Percentiles rank a stretch among this genome's conserved stretches.
Evolutionary conservation across 2,888 invertebrate genomes (phyloP).

Genomic region (Sympetrum striolatum): DNA sequence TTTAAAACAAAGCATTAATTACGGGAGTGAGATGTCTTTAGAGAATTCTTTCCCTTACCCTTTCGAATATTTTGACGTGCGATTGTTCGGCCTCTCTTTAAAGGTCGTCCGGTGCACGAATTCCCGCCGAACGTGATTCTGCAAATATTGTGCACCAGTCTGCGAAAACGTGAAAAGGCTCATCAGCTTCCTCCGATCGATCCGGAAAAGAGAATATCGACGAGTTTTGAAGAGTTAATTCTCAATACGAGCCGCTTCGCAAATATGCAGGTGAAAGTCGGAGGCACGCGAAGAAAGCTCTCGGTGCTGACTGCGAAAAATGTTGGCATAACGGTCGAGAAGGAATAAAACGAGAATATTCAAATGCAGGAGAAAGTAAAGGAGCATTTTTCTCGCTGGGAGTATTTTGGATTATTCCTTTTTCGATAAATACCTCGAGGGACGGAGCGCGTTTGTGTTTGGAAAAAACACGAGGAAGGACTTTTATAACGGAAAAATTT

Average conservation of each 20-base stretch:
- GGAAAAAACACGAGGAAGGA: neutral
- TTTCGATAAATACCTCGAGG: neutral
- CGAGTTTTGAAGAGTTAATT: neutral
- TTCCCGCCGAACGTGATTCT: too few species aligned
- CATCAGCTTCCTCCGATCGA: neutral
- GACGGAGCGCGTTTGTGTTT: neutral
- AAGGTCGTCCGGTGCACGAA: too few species aligned
- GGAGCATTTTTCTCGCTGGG: neutral
- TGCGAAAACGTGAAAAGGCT: neutral
- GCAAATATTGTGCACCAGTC: too few species aligned
- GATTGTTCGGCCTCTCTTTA: too few species aligned
- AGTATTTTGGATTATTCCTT: neutral
- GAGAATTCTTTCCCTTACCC: too few species aligned
- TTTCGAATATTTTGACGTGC: too few species aligned
- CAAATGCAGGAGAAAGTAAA: constrained; percentile 24
- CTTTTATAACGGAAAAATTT: neutral
- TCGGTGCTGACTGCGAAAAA: neutral
- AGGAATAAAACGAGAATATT: constrained; percentile 15
- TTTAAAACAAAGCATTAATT: too few species aligned
- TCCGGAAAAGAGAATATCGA: neutral
- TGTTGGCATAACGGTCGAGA: constrained; percentile 8
- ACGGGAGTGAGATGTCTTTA: too few species aligned
- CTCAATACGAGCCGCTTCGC: neutral
- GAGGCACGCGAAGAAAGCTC: constrained; percentile 2
- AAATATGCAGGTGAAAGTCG: constrained; percentile 7